Conservation (phyloP, 2,113 vertebrate genomes). For the Chlorodrepanis virens region DNA sequence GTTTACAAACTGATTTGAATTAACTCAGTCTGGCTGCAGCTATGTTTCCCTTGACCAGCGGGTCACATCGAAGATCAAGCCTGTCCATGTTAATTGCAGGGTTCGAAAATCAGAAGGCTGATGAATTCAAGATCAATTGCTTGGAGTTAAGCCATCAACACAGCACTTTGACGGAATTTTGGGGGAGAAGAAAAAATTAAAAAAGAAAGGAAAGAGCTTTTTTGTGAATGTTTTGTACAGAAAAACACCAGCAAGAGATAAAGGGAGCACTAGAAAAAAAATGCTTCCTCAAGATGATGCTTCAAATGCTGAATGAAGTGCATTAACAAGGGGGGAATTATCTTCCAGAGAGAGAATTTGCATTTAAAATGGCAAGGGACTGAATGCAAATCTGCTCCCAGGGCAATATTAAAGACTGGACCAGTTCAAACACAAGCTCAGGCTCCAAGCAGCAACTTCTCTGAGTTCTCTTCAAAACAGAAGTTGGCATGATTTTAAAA, state of each 20-base stretch:
- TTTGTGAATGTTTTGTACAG: background rate
- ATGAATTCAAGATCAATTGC: slow-evolving; percentile 33
- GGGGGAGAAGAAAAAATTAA: background rate
- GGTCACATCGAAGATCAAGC: background rate
- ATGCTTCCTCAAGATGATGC: background rate
- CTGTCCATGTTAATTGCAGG: background rate
- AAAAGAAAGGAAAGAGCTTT: background rate
- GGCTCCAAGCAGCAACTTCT: background rate
- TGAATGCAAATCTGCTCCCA: background rate
- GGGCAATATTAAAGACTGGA: background rate
- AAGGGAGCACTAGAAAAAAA: background rate
- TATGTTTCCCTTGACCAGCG: background rate
- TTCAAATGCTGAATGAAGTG: background rate
- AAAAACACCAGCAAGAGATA: background rate
- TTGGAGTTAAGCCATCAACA: background rate
- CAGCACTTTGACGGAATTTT: background rate
- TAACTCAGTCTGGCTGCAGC: background rate
- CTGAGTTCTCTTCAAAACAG: background rate
- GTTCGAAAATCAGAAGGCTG: background rate
- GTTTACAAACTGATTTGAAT: background rate
- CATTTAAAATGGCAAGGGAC: slow-evolving; percentile 11
- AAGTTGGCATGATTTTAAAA: background rate
- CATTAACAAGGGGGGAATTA: background rate
- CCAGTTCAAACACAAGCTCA: background rate
- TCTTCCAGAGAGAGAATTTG: background rate